Evolutionary conservation across 2,113 vertebrate genomes (phyloP), one percentile per base, ranked within the genome.

Genomic region (Ramphastos sulfuratus): DNA sequence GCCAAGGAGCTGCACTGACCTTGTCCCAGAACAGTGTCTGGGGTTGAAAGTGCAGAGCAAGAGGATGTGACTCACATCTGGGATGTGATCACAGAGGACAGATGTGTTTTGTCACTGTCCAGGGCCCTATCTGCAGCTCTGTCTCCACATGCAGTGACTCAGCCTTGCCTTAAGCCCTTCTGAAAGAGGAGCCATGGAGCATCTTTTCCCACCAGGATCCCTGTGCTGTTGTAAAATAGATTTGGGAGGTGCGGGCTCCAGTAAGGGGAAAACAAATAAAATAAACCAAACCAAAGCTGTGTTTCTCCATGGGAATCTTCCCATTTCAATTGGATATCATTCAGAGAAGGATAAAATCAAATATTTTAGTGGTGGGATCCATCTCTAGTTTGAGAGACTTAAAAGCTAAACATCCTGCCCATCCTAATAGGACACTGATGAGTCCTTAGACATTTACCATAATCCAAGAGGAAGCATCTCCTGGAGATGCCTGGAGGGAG

Each of bases 11-110:
- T 66, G 72, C 78, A 52, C 31, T 18, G 89, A 92, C 93, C 93
- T 91, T 84, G 91, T 35, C 70, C 20, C 4, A 33, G 52, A 67
- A 31, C 37, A 33, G 69, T 1, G 16, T 48, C 65, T 59, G 2
- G 48, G 63, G 85, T 4, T 84, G 81, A 78, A 35, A 87, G 70
- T 4, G 70, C n/a, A 87, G 70, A 60, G 65, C 6, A 3, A 71
- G 73, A 88, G 93, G 93, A 94, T 88, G 85, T 93, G 90, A 94
- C 42, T 94, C 94, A 94, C 83, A 87, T 30, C 72, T 95, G 93
- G 92, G 94, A 77, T 8, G 67, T 4, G 77, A 61, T 35, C 9
- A 4, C 69, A 20, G 42, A 74, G 80, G 90, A 67, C 93, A 93
- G 79, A 91, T 85, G 87, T 76, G 76, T 86, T 90, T 90, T 12